phyloP scores from a whole-genome alignment of 2,113 vertebrate genomes.

The Lethenteron camtschaticum region DNA sequence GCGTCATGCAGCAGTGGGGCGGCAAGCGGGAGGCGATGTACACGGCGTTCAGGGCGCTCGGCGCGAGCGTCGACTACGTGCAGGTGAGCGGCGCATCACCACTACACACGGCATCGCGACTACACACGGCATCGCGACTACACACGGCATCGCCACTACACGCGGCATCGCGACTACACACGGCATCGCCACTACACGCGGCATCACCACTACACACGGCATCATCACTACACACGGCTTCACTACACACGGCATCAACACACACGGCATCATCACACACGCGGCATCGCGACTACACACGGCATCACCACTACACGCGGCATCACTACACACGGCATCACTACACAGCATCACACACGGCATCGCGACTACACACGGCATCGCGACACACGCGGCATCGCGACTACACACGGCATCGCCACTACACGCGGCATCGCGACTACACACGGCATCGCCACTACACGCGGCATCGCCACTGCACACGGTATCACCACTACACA shows the following conservation, averaged over 20 bases:
- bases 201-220: not conserved
- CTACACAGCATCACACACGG: not conserved
- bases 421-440: not conserved
- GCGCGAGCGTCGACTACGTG: slow-evolving; percentile 6
- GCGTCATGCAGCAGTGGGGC: slow-evolving; percentile 8
- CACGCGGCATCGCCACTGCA: no score
- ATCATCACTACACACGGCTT: no score
- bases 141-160: not conserved
- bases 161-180: not conserved
- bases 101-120: not conserved
- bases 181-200: not conserved
- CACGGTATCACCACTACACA: not conserved
- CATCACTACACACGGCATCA: not conserved
- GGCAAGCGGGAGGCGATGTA: slow-evolving; percentile 9
- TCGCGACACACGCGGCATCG: no score
- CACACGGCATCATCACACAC: no score
- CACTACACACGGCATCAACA: no score
- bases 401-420: not conserved
- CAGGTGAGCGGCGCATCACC: not conserved
- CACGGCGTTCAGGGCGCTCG: slow-evolving; percentile 8
- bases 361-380: not conserved
- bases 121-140: not conserved
- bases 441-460: not conserved
- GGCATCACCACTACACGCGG: not conserved
- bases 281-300: not conserved